Percentiles rank a stretch among this genome's conserved stretches.
Evolutionary conservation across 2,888 invertebrate species (phyloP).

Genomic region (Tanypteryx hageni): DNA sequence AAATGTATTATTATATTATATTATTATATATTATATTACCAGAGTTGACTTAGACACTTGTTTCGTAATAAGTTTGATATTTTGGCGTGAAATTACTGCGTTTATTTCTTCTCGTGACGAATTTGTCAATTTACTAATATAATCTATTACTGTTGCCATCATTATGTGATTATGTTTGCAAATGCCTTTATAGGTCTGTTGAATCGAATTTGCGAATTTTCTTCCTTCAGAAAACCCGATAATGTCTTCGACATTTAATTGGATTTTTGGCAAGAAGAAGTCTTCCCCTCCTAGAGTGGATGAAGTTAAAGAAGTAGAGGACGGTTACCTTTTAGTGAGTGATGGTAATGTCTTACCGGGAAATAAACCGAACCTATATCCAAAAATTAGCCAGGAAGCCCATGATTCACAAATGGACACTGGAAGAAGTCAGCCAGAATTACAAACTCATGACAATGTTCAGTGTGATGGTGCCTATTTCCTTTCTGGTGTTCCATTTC

Average conservation of each 20-base stretch:
- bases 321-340: constrained; percentile 23
- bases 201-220: background rate
- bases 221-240: background rate
- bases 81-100: too few species aligned
- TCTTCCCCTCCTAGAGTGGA: background rate
- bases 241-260: constrained; percentile 35
- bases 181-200: background rate
- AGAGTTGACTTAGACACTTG: too few species aligned
- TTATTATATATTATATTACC: too few species aligned
- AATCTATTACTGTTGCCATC: too few species aligned
- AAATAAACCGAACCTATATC: constrained; percentile 17
- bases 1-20: too few species aligned
- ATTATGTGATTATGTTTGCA: background rate
- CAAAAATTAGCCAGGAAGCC: background rate
- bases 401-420: background rate
- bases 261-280: constrained; percentile 50
- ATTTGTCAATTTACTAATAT: too few species aligned
- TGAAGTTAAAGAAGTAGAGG: constrained; percentile 8
- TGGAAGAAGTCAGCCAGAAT: background rate
- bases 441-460: background rate
- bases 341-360: background rate
- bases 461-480: constrained; percentile 27
- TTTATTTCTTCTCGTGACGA: too few species aligned
- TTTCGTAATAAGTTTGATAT: too few species aligned
- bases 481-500: constrained; percentile 48